Evolutionary conservation across 2,113 vertebrate genomes (phyloP).

Genomic region (Dipodomys ordii): DNA sequence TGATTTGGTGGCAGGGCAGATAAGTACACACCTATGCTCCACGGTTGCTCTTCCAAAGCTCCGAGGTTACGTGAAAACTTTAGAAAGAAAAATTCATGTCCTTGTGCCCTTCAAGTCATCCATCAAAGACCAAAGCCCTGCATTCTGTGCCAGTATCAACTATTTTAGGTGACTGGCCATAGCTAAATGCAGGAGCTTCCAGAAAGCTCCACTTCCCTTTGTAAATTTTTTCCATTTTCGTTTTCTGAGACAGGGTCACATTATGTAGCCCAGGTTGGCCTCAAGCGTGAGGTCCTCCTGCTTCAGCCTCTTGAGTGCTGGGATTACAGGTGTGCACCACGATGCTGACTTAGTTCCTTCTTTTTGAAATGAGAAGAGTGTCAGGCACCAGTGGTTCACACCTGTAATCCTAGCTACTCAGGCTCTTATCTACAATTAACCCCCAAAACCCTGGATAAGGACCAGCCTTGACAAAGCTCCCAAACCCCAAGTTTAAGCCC

Average conservation of each 20-base stretch:
- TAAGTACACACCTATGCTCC: fast-evolving
- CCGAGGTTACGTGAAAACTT: not conserved
- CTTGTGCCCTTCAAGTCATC: not conserved
- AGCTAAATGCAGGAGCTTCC: not conserved
- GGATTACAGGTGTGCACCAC: not conserved
- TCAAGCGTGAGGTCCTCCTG: not conserved
- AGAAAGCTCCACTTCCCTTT: not conserved
- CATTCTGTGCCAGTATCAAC: not conserved
- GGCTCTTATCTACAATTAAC: too few species aligned
- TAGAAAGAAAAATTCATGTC: not conserved
- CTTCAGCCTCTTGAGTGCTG: not conserved
- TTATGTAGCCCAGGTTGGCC: not conserved
- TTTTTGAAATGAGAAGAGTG: not conserved
- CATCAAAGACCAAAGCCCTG: not conserved
- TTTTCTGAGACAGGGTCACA: not conserved
- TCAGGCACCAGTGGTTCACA: too few species aligned
- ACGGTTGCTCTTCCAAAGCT: not conserved
- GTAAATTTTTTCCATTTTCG: not conserved
- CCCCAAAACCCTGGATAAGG: too few species aligned
- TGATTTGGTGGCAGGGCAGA: not conserved
- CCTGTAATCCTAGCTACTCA: too few species aligned
- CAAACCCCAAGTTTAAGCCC: not conserved
- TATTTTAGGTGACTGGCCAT: not conserved
- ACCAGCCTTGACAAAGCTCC: too few species aligned
- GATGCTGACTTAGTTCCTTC: not conserved